These are phyloP conservation scores for Nezara viridula DNA, from an alignment of 2,888 invertebrate species.

Conservation along the genomic window DNA sequence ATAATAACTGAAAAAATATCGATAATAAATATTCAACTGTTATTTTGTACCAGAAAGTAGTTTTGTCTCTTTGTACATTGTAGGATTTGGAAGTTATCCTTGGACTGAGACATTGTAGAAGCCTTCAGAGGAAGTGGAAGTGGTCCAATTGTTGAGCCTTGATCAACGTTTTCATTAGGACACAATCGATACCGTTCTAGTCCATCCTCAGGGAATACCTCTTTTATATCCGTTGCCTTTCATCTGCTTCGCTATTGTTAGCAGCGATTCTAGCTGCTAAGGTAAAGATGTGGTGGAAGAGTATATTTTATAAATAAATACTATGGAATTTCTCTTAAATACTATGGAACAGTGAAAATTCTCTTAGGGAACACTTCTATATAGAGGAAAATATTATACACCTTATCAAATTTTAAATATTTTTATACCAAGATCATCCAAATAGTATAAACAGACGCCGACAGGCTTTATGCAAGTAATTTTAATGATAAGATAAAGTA, in stretches of 20 bases:
- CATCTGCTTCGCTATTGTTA: not conserved
- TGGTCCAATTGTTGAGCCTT: constrained; percentile 16
- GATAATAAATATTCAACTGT: no score
- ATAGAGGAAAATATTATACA: no score
- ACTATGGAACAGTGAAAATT: no score
- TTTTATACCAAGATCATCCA: no score
- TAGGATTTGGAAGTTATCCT: not conserved
- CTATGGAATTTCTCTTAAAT: no score
- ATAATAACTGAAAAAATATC: no score
- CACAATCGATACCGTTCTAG: not conserved
- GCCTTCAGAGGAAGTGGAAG: not conserved
- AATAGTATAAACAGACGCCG: no score
- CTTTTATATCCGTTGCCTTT: not conserved
- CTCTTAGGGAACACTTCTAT: no score
- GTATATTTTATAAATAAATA: not conserved
- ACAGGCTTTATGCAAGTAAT: no score
- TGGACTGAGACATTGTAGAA: not conserved
- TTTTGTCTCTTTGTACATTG: not conserved
- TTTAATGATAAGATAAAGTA: no score
- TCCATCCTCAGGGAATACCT: not conserved
- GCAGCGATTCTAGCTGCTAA: not conserved
- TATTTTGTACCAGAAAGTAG: no score
- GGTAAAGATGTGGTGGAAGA: not conserved
- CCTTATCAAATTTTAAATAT: no score
- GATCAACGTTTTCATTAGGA: constrained; percentile 41